Conservation (phyloP, 2,113 vertebrate genomes). For the Neodon shergylaensis region DNA sequence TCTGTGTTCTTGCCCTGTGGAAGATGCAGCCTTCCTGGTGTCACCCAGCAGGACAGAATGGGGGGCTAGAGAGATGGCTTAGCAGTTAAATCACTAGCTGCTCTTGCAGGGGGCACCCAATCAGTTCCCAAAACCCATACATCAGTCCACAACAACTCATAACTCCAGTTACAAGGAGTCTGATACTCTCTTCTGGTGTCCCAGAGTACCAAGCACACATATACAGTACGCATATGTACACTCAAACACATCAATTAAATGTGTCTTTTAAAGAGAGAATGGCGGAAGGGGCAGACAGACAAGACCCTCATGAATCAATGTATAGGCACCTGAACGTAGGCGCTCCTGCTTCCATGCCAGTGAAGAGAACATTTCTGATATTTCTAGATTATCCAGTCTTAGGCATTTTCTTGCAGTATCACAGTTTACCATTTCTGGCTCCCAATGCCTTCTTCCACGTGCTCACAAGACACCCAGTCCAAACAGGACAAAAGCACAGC, state of each 20-base stretch:
- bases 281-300: background rate
- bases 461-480: background rate
- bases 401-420: background rate
- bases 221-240: background rate
- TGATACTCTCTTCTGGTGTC: background rate
- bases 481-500: background rate
- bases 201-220: background rate
- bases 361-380: too few species aligned
- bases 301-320: too few species aligned
- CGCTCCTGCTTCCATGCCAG: background rate
- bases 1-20: background rate
- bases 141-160: background rate
- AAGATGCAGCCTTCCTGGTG: too few species aligned
- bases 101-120: background rate
- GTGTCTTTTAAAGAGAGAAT: background rate
- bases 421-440: background rate
- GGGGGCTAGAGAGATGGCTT: background rate
- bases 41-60: background rate
- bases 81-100: background rate
- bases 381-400: background rate
- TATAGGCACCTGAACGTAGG: background rate
- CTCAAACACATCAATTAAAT: background rate
- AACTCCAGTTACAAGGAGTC: background rate
- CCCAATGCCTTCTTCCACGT: background rate
- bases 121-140: background rate